A percentile compares a stretch with the other conserved stretches of the same genome.
phyloP scores from a whole-genome alignment of 2,888 invertebrate species.

The Hypsopygia costalis region DNA sequence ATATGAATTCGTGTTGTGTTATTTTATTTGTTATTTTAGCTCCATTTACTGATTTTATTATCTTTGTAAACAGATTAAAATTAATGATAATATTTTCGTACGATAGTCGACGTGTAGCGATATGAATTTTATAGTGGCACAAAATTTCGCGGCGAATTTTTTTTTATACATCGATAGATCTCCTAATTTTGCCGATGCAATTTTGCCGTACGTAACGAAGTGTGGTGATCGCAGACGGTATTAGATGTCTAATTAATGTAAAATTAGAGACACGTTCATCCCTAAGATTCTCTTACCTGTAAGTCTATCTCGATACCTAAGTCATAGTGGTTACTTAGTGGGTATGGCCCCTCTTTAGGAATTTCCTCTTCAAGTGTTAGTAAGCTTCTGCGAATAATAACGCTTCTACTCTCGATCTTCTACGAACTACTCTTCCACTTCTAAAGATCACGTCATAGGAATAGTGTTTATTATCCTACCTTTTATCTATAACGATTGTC shows the following conservation, averaged over 20 bases:
- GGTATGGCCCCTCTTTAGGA: conserved; percentile 44
- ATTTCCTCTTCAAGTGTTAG: conserved; percentile 45
- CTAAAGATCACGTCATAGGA: conserved; percentile 45
- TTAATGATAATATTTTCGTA: conserved; percentile 8
- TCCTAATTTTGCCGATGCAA: neutral
- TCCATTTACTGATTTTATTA: conserved; percentile 8
- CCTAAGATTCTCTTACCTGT: conserved; percentile 57
- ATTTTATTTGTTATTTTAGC: conserved; percentile 9
- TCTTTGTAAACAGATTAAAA: conserved; percentile 7
- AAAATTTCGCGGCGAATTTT: conserved; percentile 14
- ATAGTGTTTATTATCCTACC: conserved; percentile 29
- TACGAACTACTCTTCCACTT: conserved; percentile 50
- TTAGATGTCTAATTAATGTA: conserved; percentile 38
- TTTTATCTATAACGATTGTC: neutral
- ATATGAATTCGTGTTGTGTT: conserved; percentile 36
- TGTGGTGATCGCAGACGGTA: conserved; percentile 11
- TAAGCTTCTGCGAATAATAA: conserved; percentile 54
- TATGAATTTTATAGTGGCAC: conserved; percentile 17
- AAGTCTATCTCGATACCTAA: conserved; percentile 66
- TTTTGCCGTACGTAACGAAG: neutral
- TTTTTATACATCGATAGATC: neutral
- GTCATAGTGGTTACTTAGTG: conserved; percentile 64
- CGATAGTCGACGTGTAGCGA: conserved; percentile 12
- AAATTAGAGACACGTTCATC: conserved; percentile 31
- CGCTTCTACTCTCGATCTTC: conserved; percentile 64